Conservation (phyloP, 2,797 vertebrate genomes). For the Vultur gryphus region DNA sequence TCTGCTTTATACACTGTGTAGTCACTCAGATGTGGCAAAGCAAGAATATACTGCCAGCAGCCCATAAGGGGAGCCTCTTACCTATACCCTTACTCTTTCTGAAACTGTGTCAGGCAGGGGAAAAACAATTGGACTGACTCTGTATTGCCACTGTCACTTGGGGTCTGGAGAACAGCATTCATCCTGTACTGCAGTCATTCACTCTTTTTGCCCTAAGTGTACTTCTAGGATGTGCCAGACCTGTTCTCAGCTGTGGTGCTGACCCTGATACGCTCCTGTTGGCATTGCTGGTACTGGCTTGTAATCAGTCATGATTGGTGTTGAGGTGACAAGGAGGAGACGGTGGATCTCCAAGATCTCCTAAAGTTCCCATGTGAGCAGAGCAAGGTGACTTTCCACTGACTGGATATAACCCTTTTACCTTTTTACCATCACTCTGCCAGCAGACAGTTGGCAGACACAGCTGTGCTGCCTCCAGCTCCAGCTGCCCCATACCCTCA, state of each 20-base stretch:
- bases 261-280: neutral
- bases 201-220: neutral
- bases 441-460: neutral
- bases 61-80: neutral
- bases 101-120: neutral
- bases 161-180: neutral
- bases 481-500: neutral
- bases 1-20: neutral
- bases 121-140: neutral
- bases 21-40: neutral
- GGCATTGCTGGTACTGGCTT: neutral
- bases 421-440: neutral
- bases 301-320: neutral
- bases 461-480: neutral
- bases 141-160: neutral
- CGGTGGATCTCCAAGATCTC: neutral
- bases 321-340: neutral
- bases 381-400: neutral
- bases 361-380: neutral
- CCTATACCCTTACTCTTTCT: neutral
- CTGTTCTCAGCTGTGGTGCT: neutral
- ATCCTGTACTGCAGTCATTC: neutral
- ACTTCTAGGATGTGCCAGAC: neutral
- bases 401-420: neutral
- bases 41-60: neutral